Evolutionary conservation across 2,888 invertebrate species (phyloP), one percentile per base, ranked within the genome.

Genomic region (Agrotis exclamationis): DNA sequence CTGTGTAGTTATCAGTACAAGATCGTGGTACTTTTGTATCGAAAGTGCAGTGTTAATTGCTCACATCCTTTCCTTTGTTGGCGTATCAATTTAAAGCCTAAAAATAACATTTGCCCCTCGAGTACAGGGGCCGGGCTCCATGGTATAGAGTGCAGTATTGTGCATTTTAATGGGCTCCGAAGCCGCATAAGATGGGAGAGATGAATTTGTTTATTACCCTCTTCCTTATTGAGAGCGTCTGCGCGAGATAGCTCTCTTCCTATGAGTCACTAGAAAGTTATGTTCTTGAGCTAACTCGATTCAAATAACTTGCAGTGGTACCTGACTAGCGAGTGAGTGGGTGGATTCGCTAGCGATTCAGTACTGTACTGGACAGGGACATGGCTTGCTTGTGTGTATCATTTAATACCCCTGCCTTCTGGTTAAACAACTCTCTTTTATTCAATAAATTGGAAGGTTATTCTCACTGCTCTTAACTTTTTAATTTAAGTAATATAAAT

Each of bases 221-320:
- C 96, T 96, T 96, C 96, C 96, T 96, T 95, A 96, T 96, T 96
- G 96, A 95, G 95, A 95, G 90, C 95, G 96, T 95, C 95, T 95
- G 96, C 86, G 90, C 92, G 88, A 94, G 95, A 96, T 96, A 94
- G 94, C 94, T 95, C 95, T 94, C 96, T 95, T 96, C 96, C 96
- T 95, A 95, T 96, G 96, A 96, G 90, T 96, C 96, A 96, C 93
- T 95, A 95, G 96, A 95, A 96, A 96, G 95, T 94, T 87, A 95
- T 95, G 93, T 93, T 94, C 94, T 93, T 91, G 90, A 91, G 90
- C 91, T 92, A 93, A 95, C 92, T 94, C 91, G 93, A 92, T 93
- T 91, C 91, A 89, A 91, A 93, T 93, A 94, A 91, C 91, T 93
- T 80, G 90, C 90, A 83, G 86, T 82, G 85, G 79, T 83, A 82